phyloP scores from a whole-genome alignment of 2,797 vertebrate species.

The Hyperoplus lanceolatus region DNA sequence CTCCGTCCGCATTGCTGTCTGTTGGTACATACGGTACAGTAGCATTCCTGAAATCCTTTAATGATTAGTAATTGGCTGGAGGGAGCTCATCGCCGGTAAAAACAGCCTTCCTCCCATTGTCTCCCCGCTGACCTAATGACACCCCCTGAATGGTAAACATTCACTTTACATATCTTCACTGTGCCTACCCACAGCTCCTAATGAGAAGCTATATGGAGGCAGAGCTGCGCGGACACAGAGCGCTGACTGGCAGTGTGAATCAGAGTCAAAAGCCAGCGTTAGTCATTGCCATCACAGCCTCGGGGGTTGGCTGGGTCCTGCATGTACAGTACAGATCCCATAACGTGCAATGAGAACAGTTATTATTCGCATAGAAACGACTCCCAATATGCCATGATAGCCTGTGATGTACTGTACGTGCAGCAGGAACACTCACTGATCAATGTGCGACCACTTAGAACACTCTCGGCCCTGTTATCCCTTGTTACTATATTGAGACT shows the following conservation, averaged over 20 bases:
- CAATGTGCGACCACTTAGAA: slow-evolving; percentile 50
- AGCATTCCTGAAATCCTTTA: slow-evolving; percentile 35
- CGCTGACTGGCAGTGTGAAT: slow-evolving; percentile 72
- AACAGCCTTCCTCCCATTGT: slow-evolving; percentile 38
- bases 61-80: slow-evolving; percentile 55
- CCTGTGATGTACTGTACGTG: slow-evolving; percentile 33
- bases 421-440: slow-evolving; percentile 43
- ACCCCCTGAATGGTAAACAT: slow-evolving; percentile 37
- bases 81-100: slow-evolving; percentile 42
- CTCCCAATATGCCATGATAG: slow-evolving; percentile 35
- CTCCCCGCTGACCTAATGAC: slow-evolving; percentile 41
- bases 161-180: slow-evolving; percentile 62
- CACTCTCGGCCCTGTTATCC: slow-evolving; percentile 33
- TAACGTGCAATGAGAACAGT: slow-evolving; percentile 34
- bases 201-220: slow-evolving; percentile 63
- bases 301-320: slow-evolving; percentile 40
- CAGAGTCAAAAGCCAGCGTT: slow-evolving; percentile 70
- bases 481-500: slow-evolving; percentile 30
- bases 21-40: slow-evolving; percentile 31
- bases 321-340: slow-evolving; percentile 53
- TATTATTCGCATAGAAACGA: slow-evolving; percentile 69
- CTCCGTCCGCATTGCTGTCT: slow-evolving; percentile 3
- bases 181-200: slow-evolving; percentile 53
- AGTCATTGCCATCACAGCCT: slow-evolving; percentile 65
- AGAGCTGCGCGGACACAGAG: slow-evolving; percentile 43